A percentile compares a stretch with the other conserved stretches of the same genome.
Evolutionary conservation across 2,113 vertebrate species (phyloP).

Genomic region (Ellobius talpinus): DNA sequence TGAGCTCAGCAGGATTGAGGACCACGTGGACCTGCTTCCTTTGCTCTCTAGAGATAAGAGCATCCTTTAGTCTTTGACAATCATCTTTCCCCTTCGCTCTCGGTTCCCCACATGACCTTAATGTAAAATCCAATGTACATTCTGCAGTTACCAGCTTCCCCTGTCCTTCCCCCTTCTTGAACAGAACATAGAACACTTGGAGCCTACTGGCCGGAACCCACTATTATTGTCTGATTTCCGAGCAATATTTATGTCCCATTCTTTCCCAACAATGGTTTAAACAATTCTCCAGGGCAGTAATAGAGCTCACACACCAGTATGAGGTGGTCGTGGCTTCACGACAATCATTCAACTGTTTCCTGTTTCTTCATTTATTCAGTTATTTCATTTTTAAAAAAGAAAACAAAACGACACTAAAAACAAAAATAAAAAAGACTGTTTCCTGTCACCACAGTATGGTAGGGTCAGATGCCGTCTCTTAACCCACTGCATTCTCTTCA

Average conservation of each 20-base stretch:
- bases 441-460: not conserved
- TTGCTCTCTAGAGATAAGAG: conserved; percentile 72
- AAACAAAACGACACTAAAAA: not conserved
- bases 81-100: not conserved
- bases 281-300: conserved; percentile 12
- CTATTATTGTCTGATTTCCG: conserved; percentile 28
- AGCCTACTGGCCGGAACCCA: not conserved
- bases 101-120: not conserved
- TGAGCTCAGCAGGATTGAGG: conserved; percentile 74
- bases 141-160: conserved; percentile 4
- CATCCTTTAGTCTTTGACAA: conserved; percentile 2
- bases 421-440: not conserved
- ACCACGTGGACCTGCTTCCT: conserved; percentile 78
- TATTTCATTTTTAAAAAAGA: not conserved
- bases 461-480: not conserved
- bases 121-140: not conserved
- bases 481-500: not conserved
- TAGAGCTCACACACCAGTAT: conserved; percentile 59
- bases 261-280: conserved; percentile 60
- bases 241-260: conserved; percentile 65
- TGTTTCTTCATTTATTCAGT: conserved; percentile 3
- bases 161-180: not conserved
- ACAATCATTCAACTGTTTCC: conserved; percentile 55
- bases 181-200: conserved; percentile 18
- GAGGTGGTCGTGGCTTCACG: conserved; percentile 40